Evolutionary conservation across 2,113 vertebrate species (phyloP), one percentile per base, ranked within the genome.

Genomic region (Hirundichthys speculiger): DNA sequence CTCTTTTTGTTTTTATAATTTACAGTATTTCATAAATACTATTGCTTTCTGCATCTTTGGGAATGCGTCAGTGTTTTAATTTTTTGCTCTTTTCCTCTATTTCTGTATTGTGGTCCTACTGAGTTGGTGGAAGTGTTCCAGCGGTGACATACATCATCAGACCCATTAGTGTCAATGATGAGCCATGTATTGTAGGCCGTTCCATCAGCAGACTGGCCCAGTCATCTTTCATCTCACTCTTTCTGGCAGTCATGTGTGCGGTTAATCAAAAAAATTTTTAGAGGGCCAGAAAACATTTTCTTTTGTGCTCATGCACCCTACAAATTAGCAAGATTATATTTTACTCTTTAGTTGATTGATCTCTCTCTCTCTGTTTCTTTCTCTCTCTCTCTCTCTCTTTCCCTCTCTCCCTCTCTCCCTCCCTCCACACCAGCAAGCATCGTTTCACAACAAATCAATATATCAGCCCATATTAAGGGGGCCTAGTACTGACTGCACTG

Each of bases 381-480:
- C 9, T 16, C 8, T 43, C 59, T 46, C 58, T 66, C 11, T 72
- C 10, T 45, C 16, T 45, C 18, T 19, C 5, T 45, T 45, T 42
- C 10, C 8, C n/a, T 43, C 9, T 16, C 8, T 43, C n/a, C n/a
- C n/a, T n/a, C n/a, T n/a, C n/a, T n/a, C n/a, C 14, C 41, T 43
- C 86, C 69, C 73, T 85, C 10, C 1, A 68, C 80, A 89, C 68
- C 78, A 69, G 16, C 66, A 61, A 0, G 55, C 30, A 10, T 34
- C 77, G 70, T 83, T 64, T 55, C 34, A 65, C 73, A 69, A 79
- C 88, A 91, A 90, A 95, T 95, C 95, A 85, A 93, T 94, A 89
- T 51, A 43, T 88, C 77, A 90, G 73, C 55, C 27, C 77, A 42
- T 88, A 55, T 65, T 90, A 89, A n/a, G 83, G 86, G 73, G 4